phyloP scores from a whole-genome alignment of 2,113 vertebrate genomes.

The Clupea harengus region DNA sequence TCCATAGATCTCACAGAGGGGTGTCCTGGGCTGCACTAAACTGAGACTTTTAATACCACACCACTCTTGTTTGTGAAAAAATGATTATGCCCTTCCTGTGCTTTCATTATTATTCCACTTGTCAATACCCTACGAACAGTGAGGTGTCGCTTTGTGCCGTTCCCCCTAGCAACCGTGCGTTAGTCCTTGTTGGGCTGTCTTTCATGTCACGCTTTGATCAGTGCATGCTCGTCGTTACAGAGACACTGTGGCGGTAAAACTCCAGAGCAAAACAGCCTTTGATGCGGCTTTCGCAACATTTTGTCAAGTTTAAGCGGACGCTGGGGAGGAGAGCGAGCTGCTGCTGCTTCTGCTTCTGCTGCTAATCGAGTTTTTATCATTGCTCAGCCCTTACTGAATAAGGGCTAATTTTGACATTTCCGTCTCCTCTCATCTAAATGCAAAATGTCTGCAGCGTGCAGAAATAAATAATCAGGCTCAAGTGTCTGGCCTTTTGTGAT shows the following conservation, averaged over 20 bases:
- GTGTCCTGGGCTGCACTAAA: background rate
- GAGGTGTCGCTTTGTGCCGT: background rate
- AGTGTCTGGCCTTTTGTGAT: background rate
- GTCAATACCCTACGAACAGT: background rate
- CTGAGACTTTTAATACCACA: background rate
- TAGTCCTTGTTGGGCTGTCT: background rate
- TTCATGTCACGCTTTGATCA: slow-evolving; percentile 25
- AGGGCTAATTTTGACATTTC: background rate
- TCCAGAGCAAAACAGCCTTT: slow-evolving; percentile 20
- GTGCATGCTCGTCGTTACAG: slow-evolving; percentile 18
- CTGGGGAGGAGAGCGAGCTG: background rate
- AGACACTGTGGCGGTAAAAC: slow-evolving; percentile 19
- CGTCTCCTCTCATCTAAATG: background rate
- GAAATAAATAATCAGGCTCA: background rate
- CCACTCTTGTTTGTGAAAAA: background rate
- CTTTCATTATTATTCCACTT: background rate
- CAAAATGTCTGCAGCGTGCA: background rate
- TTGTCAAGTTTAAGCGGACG: slow-evolving; percentile 12
- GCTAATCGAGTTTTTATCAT: background rate
- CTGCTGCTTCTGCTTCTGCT: slow-evolving; percentile 5
- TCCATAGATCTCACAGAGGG: background rate
- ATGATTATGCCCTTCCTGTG: background rate
- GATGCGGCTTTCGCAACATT: background rate
- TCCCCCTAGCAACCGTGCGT: background rate
- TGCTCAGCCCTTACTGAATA: background rate